Evolutionary conservation across 2,888 invertebrate genomes (phyloP).

Genomic region (Lasioglossum figueresi): DNA sequence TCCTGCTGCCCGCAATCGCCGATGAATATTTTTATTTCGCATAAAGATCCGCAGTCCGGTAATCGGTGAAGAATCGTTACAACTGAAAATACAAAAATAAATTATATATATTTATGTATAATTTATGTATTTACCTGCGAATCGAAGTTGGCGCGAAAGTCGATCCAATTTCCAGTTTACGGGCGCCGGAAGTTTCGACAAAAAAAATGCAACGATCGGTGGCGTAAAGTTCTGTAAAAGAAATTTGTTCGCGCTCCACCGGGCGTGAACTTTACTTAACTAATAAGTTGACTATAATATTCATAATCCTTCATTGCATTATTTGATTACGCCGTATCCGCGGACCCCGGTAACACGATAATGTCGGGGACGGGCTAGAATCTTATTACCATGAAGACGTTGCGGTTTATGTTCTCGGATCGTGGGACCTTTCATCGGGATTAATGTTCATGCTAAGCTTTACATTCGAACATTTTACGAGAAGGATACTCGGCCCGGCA

Average conservation of each 20-base stretch:
- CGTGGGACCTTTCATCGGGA: conserved; percentile 28
- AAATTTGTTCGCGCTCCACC: background rate
- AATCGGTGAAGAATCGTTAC: too few species aligned
- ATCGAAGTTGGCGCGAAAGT: background rate
- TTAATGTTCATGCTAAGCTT: conserved; percentile 24
- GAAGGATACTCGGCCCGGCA: background rate
- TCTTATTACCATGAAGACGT: conserved; percentile 24
- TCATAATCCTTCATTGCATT: conserved; percentile 1
- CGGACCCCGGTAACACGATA: conserved; percentile 14
- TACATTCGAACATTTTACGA: conserved; percentile 36
- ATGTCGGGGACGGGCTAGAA: conserved; percentile 4
- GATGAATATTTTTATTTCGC: too few species aligned
- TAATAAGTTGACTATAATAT: background rate
- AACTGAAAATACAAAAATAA: too few species aligned
- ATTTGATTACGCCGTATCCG: conserved; percentile 1
- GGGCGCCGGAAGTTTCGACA: background rate
- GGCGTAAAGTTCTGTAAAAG: background rate
- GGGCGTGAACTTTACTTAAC: background rate
- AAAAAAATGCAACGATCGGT: background rate
- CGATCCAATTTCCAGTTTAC: background rate
- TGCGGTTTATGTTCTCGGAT: conserved; percentile 31
- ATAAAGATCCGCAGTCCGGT: too few species aligned
- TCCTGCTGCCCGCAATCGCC: too few species aligned
- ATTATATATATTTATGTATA: too few species aligned
- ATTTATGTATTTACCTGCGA: background rate